Percentiles rank a stretch among this genome's conserved stretches.
phyloP scores from a whole-genome alignment of 2,888 invertebrate genomes.

The Calliscelio sp. region DNA sequence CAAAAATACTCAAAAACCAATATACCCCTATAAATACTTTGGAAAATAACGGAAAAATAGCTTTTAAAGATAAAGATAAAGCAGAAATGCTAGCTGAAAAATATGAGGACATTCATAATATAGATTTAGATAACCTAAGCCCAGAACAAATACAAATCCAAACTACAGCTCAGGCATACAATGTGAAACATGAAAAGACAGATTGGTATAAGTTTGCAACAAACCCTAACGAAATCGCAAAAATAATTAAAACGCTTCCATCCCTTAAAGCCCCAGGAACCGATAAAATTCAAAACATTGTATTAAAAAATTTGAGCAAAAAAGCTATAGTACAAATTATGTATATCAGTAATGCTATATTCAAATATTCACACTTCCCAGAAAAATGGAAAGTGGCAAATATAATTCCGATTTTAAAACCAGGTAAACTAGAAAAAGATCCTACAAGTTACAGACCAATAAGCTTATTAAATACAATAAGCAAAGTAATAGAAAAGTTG shows the following conservation, averaged over 20 bases:
- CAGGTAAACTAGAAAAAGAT: slow-evolving; percentile 40
- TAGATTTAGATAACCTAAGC: slow-evolving; percentile 26
- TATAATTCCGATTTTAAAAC: slow-evolving; percentile 62
- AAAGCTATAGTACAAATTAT: slow-evolving; percentile 51
- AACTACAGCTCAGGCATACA: too few species aligned
- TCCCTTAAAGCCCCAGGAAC: slow-evolving; percentile 58
- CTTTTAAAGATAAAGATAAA: slow-evolving; percentile 44
- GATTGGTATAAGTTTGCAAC: slow-evolving; percentile 37
- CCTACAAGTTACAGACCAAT: slow-evolving; percentile 72
- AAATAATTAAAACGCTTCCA: slow-evolving; percentile 37
- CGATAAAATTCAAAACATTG: slow-evolving; percentile 62
- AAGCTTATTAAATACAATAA: slow-evolving; percentile 61
- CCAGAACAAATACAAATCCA: slow-evolving; percentile 31
- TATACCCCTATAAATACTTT: slow-evolving; percentile 36
- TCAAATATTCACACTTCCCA: slow-evolving; percentile 62
- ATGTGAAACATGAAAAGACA: too few species aligned
- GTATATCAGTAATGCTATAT: slow-evolving; percentile 56
- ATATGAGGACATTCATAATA: slow-evolving; percentile 58
- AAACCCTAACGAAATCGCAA: slow-evolving; percentile 31
- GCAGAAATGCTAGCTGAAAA: slow-evolving; percentile 51
- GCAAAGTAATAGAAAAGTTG: slow-evolving; percentile 64
- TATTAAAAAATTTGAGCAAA: slow-evolving; percentile 61
- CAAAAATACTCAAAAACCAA: slow-evolving; percentile 59
- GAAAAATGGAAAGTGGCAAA: slow-evolving; percentile 57
- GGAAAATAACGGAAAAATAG: background rate